These are phyloP conservation scores for Microplitis mediator DNA, from an alignment of 1,140 invertebrate genomes.

Conservation along the genomic window DNA sequence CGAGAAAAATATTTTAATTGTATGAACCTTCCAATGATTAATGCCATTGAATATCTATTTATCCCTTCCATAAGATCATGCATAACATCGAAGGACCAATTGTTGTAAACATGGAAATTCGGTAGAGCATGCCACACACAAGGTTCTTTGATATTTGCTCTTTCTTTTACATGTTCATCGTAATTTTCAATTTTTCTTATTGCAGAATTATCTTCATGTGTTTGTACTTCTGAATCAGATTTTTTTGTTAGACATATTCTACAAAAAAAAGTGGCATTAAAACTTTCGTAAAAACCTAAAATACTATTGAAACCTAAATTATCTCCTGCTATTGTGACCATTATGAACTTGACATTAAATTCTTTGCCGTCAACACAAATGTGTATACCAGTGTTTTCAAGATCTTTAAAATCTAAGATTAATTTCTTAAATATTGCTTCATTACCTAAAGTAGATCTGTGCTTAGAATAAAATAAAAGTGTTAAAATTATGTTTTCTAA, in stretches of 20 bases:
- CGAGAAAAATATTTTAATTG: no score
- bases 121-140: constrained; percentile 10
- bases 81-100: no score
- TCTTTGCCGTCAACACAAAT: not conserved
- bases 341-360: not conserved
- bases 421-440: not conserved
- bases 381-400: not conserved
- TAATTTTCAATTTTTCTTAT: no score
- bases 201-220: no score
- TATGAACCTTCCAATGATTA: no score
- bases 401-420: not conserved
- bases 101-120: not conserved
- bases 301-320: not conserved
- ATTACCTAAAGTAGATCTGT: not conserved
- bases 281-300: constrained; percentile 5
- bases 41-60: no score
- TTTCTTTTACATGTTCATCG: no score
- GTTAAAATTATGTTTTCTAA: not conserved
- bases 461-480: not conserved
- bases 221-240: no score
- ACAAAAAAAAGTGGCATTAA: not conserved
- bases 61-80: not conserved
- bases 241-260: not conserved
- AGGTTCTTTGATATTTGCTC: no score
- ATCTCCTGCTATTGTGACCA: not conserved